These are phyloP conservation scores for Parascotia fuliginaria DNA, from an alignment of 2,888 invertebrate species.

Conservation along the genomic window DNA sequence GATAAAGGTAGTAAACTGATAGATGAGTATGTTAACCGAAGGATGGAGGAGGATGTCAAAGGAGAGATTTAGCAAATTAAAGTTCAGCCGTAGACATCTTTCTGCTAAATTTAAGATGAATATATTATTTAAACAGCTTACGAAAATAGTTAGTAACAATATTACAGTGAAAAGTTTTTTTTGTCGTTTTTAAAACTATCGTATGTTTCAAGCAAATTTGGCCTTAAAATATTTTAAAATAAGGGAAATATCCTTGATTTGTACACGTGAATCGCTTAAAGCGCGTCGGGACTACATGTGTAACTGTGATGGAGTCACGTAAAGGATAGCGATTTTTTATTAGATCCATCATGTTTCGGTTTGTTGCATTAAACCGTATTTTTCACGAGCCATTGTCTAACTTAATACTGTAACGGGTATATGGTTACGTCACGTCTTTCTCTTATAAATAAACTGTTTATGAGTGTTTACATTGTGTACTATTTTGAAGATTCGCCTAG, in stretches of 20 bases:
- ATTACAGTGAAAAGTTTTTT: too few relatives aligned
- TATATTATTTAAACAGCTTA: too few relatives aligned
- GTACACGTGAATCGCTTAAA: conserved; percentile 9
- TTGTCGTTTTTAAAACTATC: not conserved
- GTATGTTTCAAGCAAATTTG: not conserved
- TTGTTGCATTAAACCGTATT: conserved; percentile 39
- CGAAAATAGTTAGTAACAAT: too few relatives aligned
- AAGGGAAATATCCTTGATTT: conserved; percentile 8
- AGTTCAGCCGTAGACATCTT: too few relatives aligned
- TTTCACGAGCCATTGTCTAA: conserved; percentile 41
- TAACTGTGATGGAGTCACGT: conserved; percentile 47
- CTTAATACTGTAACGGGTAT: conserved; percentile 29
- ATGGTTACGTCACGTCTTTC: conserved; percentile 32
- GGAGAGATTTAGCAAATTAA: too few relatives aligned
- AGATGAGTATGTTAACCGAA: too few relatives aligned
- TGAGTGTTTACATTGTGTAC: not conserved
- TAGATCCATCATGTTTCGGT: conserved; percentile 45
- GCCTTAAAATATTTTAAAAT: not conserved
- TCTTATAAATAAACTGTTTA: conserved; percentile 5
- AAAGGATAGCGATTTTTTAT: conserved; percentile 45
- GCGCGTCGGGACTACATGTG: conserved; percentile 16
- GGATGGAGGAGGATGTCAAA: too few relatives aligned
- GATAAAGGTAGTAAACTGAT: too few relatives aligned
- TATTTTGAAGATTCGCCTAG: too few relatives aligned
- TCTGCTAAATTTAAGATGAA: too few relatives aligned